These are phyloP conservation scores for Helicorthomorpha holstii DNA, from an alignment of 1,140 invertebrate genomes.

Conservation along the genomic window DNA sequence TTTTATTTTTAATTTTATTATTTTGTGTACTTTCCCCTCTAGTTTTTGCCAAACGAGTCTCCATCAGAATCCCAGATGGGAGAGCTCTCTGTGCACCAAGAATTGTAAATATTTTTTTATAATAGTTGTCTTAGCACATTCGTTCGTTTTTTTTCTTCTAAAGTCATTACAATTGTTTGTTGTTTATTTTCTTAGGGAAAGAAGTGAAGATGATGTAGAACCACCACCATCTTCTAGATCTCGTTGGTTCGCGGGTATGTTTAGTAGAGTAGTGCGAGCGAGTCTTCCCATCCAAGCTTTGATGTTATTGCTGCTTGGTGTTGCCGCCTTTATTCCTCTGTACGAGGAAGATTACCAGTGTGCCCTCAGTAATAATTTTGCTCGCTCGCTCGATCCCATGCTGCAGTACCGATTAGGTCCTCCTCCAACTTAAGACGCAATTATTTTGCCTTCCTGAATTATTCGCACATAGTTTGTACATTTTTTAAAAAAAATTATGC, in stretches of 20 bases:
- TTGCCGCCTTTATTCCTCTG: constrained; percentile 67
- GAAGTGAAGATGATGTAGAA: constrained; percentile 28
- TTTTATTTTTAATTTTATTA: not conserved
- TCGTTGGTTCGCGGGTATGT: constrained; percentile 54
- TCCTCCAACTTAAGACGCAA: constrained; percentile 68
- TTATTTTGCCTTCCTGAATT: too few species aligned
- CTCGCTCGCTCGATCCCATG: constrained; percentile 51
- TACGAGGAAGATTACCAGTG: constrained; percentile 70
- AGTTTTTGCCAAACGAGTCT: not conserved
- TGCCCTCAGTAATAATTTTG: constrained; percentile 60
- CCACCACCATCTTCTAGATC: constrained; percentile 37
- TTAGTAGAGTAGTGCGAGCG: constrained; percentile 67
- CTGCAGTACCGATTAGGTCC: constrained; percentile 73
- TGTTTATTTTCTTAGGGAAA: constrained; percentile 5
- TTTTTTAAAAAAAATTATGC: too few species aligned
- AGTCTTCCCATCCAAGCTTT: constrained; percentile 72
- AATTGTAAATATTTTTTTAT: constrained; percentile 41
- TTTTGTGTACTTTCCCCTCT: not conserved
- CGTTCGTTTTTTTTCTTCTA: constrained; percentile 19
- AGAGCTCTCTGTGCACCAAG: constrained; percentile 11
- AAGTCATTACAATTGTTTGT: not conserved
- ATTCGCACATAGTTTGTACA: too few species aligned
- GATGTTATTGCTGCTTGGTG: constrained; percentile 69
- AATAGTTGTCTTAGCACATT: too few species aligned
- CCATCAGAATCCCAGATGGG: not conserved